These are phyloP conservation scores for Popillia japonica DNA, from an alignment of 1,140 invertebrate species.

Conservation along the genomic window DNA sequence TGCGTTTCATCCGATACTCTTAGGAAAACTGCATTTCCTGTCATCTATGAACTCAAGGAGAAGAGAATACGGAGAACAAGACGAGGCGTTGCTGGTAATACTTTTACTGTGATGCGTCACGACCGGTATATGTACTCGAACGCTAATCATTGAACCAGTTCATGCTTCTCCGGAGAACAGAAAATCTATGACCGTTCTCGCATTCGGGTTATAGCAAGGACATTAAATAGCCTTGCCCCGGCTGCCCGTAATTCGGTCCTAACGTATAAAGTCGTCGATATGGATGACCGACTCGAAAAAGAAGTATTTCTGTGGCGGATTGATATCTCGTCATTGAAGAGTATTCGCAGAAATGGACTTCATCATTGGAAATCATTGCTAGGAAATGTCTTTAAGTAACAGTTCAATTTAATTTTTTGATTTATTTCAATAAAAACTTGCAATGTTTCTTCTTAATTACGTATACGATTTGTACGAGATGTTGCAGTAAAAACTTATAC, in stretches of 20 bases:
- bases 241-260: not conserved
- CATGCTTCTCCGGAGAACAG: constrained; percentile 30
- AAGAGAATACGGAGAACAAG: not conserved
- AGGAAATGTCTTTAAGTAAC: no score
- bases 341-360: not conserved
- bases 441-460: no score
- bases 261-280: not conserved
- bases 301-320: not conserved
- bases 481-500: no score
- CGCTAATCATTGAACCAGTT: constrained; percentile 31
- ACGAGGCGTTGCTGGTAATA: constrained; percentile 1
- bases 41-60: constrained; percentile 8
- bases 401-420: no score
- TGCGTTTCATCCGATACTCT: not conserved
- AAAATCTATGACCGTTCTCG: constrained; percentile 32
- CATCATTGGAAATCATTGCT: no score
- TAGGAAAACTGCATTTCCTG: constrained; percentile 22
- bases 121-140: not conserved
- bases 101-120: not conserved
- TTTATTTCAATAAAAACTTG: no score
- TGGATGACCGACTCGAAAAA: not conserved
- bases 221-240: constrained; percentile 12
- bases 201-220: constrained; percentile 18
- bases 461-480: no score
- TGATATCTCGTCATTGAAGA: not conserved